phyloP scores from a whole-genome alignment of 2,888 invertebrate genomes.

The Clepsis dumicolana region DNA sequence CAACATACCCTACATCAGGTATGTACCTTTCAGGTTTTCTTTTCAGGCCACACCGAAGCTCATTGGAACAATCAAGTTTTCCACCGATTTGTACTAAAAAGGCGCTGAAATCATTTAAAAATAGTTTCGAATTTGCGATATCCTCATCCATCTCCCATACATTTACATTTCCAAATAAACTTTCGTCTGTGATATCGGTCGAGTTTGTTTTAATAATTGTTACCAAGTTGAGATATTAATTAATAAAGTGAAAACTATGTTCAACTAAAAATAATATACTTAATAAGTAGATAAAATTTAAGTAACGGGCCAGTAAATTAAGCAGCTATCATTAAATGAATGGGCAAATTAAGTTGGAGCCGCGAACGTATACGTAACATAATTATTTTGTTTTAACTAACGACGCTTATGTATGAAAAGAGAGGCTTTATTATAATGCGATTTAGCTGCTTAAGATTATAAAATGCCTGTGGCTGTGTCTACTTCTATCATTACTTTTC shows the following conservation, averaged over 20 bases:
- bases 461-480: neutral
- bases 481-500: neutral
- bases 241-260: neutral
- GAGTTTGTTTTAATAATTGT: neutral
- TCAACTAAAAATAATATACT: neutral
- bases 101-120: no score
- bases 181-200: no score
- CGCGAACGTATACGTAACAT: constrained; percentile 17
- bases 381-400: constrained; percentile 27
- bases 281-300: neutral
- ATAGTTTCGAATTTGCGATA: no score
- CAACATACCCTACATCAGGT: constrained; percentile 96
- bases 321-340: neutral
- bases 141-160: no score
- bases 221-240: neutral
- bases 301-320: neutral
- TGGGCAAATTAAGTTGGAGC: neutral
- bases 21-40: constrained; percentile 69
- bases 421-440: constrained; percentile 8
- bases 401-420: constrained; percentile 2
- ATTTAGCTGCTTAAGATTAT: constrained; percentile 1
- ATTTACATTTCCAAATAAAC: no score
- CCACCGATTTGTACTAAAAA: no score
- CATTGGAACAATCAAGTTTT: no score
- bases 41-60: no score